A percentile compares a stretch with the other conserved stretches of the same genome.
Conservation (phyloP, 2,888 invertebrate genomes). For the Eupithecia centaureata region DNA sequence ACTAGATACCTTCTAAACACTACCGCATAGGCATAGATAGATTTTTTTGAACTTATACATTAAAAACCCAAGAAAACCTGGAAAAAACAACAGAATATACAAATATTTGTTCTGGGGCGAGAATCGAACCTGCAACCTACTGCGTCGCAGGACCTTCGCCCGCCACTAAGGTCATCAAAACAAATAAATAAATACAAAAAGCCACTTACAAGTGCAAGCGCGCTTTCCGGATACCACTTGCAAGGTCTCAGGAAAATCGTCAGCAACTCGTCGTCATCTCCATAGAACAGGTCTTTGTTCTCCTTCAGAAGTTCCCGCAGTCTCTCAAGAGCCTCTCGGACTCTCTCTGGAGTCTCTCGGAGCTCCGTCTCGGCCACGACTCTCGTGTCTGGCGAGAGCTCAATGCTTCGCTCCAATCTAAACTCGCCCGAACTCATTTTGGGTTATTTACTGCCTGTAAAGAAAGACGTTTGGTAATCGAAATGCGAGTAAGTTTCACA, state of each 20-base stretch:
- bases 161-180: not conserved
- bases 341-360: conserved; percentile 88
- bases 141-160: too few species aligned
- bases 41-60: too few species aligned
- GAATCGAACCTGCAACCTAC: too few species aligned
- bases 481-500: conserved; percentile 18
- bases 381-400: conserved; percentile 83
- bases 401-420: conserved; percentile 84
- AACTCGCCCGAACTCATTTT: conserved; percentile 79
- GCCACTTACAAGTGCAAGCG: conserved; percentile 88
- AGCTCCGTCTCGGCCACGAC: conserved; percentile 86
- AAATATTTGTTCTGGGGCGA: too few species aligned
- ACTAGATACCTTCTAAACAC: too few species aligned
- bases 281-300: conserved; percentile 86
- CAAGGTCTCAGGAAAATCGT: conserved; percentile 91
- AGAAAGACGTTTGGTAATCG: conserved; percentile 21
- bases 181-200: not conserved
- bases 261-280: conserved; percentile 90
- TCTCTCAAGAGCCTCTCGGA: conserved; percentile 84
- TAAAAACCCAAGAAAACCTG: too few species aligned
- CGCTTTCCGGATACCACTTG: conserved; percentile 93
- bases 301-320: conserved; percentile 87
- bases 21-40: too few species aligned
- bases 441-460: conserved; percentile 49
- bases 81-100: too few species aligned